Evolutionary conservation across 2,888 invertebrate genomes (phyloP).

Genomic region (Campoplex capitator): DNA sequence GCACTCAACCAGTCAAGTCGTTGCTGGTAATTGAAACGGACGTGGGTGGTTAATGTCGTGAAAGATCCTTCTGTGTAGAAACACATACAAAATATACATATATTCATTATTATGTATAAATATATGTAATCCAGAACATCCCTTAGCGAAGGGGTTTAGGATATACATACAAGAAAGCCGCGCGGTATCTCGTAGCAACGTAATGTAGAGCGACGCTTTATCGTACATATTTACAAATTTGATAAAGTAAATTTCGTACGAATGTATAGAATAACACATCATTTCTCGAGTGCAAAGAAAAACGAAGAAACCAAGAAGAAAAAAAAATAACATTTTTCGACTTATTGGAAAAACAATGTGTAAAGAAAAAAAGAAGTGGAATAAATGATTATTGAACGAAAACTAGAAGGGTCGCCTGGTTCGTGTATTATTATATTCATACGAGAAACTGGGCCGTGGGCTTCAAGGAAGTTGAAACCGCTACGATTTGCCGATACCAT

Average conservation of each 20-base stretch:
- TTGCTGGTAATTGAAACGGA: slow-evolving; percentile 44
- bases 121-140: slow-evolving; percentile 6
- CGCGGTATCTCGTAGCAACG: slow-evolving; percentile 57
- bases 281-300: neutral
- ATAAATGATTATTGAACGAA: slow-evolving; percentile 19
- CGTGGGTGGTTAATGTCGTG: slow-evolving; percentile 61
- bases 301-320: neutral
- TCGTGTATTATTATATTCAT: slow-evolving; percentile 32
- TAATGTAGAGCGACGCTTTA: slow-evolving; percentile 34
- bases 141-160: neutral
- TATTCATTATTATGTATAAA: slow-evolving; percentile 4
- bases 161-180: slow-evolving; percentile 29
- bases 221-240: slow-evolving; percentile 24
- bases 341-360: neutral
- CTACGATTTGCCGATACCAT: slow-evolving; percentile 38
- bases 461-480: slow-evolving; percentile 54
- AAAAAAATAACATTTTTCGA: neutral
- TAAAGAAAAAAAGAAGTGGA: slow-evolving; percentile 13
- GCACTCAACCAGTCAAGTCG: slow-evolving; percentile 58
- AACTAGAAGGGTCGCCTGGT: slow-evolving; percentile 6
- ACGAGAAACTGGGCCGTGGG: slow-evolving; percentile 59
- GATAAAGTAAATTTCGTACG: slow-evolving; percentile 20
- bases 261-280: neutral
- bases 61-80: slow-evolving; percentile 24
- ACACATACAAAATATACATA: neutral